Percentiles rank a stretch among this genome's conserved stretches.
These are phyloP conservation scores for Papilio machaon DNA, from an alignment of 1,140 invertebrate genomes.

Conservation along the genomic window DNA sequence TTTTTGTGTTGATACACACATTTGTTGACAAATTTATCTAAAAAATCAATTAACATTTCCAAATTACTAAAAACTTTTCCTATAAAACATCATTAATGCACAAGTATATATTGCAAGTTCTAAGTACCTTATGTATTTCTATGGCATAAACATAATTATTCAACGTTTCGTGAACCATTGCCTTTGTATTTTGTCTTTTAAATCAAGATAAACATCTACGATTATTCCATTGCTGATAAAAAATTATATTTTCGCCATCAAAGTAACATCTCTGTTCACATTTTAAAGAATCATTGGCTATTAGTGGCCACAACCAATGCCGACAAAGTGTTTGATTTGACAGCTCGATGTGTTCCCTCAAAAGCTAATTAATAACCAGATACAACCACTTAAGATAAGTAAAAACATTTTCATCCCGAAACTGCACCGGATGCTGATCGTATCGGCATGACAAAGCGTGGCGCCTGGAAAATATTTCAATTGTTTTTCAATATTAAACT, in stretches of 20 bases:
- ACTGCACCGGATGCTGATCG: constrained; percentile 79
- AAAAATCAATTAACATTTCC: too few relatives aligned
- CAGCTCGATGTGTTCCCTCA: constrained; percentile 74
- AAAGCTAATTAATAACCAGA: constrained; percentile 81
- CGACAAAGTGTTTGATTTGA: constrained; percentile 78
- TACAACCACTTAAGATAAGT: constrained; percentile 82
- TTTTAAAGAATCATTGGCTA: constrained; percentile 71
- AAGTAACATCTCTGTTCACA: constrained; percentile 43
- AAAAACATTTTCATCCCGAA: constrained; percentile 81
- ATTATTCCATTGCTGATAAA: neutral
- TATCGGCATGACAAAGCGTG: constrained; percentile 79
- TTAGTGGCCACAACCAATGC: constrained; percentile 50
- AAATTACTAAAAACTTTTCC: too few relatives aligned
- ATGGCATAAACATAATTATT: neutral
- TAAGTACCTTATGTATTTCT: too few relatives aligned
- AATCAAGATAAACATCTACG: constrained; percentile 16
- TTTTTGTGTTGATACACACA: too few relatives aligned
- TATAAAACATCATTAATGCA: too few relatives aligned
- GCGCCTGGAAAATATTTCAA: constrained; percentile 62
- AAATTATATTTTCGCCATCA: constrained; percentile 6
- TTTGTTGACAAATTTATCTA: too few relatives aligned
- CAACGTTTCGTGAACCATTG: neutral
- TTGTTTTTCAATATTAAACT: constrained; percentile 36
- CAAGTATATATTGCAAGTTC: too few relatives aligned
- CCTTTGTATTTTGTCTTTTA: neutral